Base-by-base conservation (phyloP, 37 sponge, comb jelly and placozoan species). In the Spongia lamella region DNA sequence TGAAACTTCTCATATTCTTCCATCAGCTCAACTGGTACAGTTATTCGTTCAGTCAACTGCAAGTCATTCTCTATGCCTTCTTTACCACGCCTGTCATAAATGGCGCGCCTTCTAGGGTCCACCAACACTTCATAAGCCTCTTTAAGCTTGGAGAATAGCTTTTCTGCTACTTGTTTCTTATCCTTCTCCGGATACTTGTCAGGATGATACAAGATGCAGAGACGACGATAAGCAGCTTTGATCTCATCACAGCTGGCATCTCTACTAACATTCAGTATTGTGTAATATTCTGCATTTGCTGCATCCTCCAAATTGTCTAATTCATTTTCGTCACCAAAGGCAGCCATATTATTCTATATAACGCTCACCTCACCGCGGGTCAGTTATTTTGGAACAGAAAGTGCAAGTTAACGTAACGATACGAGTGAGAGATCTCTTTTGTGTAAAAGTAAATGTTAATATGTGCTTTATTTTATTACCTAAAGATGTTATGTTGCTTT, bases 171-270 rank as follows among this genome's bases (percentile, higher is more conserved):
- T 67, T 83, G 70, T 61, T 96, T 92, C 47, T 83, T 76, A 7
- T 65, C 50, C 25, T 61, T 40, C 31, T 92, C 85, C 15, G 76
- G 83, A 37, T 83, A 72, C 76, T 81, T 92, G 78, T 93, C 96
- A 15, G 99, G 99, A 63, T 98, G 99, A 75, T 90, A 98, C 37
- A 87, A 65, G 31, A 81, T 73, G 64, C 91, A 86, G 61, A 95
- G 77, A 3, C 90, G 81, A 19, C 88, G 73, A 47, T 90, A 98
- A 7, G 99, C 85, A 9, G 68, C 57, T 19, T 79, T 68, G 30
- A 98, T 83, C 35, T 98, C 92, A 11, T 95, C 96, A 9, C 60
- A 80, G 9, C 79, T 70, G 0, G 97, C 97, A 14, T 63, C 53
- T 54, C 63, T 73, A 51, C 64, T 65, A 15, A 93, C 83, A 51